These are phyloP conservation scores for Trachemys scripta DNA, from an alignment of 2,113 vertebrate genomes.

Conservation along the genomic window DNA sequence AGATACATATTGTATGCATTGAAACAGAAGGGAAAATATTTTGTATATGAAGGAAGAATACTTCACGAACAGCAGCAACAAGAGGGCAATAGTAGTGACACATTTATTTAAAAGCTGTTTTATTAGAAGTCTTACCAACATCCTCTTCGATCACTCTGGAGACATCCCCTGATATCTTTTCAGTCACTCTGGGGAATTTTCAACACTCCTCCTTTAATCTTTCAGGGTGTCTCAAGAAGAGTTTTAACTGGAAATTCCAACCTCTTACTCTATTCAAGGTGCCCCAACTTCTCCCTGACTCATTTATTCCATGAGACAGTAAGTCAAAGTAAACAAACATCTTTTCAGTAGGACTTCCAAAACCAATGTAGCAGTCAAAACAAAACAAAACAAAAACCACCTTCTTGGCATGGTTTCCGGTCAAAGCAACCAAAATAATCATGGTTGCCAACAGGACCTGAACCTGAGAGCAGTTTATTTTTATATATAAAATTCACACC, in stretches of 20 bases:
- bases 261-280: neutral
- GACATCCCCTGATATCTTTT: neutral
- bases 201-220: neutral
- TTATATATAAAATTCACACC: neutral
- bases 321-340: neutral
- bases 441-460: neutral
- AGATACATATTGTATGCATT: neutral
- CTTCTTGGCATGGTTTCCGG: neutral
- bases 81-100: neutral
- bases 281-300: neutral
- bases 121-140: neutral
- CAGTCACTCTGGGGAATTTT: neutral
- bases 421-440: neutral
- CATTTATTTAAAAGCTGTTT: neutral
- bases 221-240: neutral
- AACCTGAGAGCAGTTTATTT: neutral
- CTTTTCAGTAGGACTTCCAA: neutral
- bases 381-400: neutral
- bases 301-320: neutral
- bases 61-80: neutral
- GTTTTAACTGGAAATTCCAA: neutral
- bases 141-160: neutral
- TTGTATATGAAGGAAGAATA: neutral
- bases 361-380: neutral
- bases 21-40: neutral